Base-by-base conservation (phyloP, 37 sponge, comb jelly and placozoan species). In the Cliona cf. orientalis region DNA sequence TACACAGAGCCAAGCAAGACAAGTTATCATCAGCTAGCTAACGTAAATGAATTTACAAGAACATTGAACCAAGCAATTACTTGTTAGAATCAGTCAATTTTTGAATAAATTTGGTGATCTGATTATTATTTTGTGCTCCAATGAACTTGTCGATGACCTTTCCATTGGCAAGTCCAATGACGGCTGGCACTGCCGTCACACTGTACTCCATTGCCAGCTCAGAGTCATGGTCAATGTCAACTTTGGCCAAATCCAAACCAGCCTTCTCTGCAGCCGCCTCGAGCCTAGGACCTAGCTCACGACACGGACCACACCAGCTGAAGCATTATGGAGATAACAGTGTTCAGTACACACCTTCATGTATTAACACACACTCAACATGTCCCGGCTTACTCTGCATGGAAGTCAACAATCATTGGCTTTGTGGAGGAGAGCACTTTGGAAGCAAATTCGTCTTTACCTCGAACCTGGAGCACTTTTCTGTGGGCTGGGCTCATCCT, bases 271-370 rank as follows among this genome's bases (percentile, higher is more conserved):
- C 61, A 17, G 45, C 88, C 7, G 39, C 46, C 42, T 81, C 77
- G 46, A 88, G 46, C 33, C 40, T 1, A 1, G 82, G 82, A 56
- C 53, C 76, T 49, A 88, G 42, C 2, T 38, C 36, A 58, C 59
- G 75, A 33, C 88, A 88, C 5, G 88, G 88, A 0, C 59, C 53
- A 32, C 88, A 88, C 88, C 88, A 88, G 25, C 81, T 81, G 71
- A 25, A 29, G 63, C 23, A 28, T 11, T 49, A 17, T 23, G 41
- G 7, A 36, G 11, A 36, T 28, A 36, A 5, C 6, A 37, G 12
- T 37, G 41, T 5, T 2, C 17, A 55, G 33, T 34, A 34, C 35
- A 55, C 21, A 5, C 7, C 22, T 9, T 35, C 4, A 5, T 56
- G 22, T 2, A 14, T 34, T n/a, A n/a, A n/a, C n/a, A n/a, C n/a